phyloP scores from a whole-genome alignment of 2,888 invertebrate genomes.

The Eurois occulta region DNA sequence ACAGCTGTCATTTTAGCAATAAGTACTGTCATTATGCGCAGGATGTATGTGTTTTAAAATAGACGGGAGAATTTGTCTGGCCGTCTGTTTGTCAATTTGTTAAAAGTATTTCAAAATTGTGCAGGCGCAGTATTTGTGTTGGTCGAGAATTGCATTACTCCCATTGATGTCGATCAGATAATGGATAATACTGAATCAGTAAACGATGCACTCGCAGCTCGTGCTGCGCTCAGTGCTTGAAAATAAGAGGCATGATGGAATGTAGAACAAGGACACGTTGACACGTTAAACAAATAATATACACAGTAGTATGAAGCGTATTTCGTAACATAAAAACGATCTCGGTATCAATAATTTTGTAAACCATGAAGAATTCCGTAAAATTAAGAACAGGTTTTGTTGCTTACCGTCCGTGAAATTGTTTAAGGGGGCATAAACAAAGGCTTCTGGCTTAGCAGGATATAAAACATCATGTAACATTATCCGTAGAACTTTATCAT shows the following conservation, averaged over 20 bases:
- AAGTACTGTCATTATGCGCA: constrained; percentile 19
- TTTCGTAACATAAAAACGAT: background rate
- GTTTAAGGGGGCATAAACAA: background rate
- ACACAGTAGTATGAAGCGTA: background rate
- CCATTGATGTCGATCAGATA: constrained; percentile 7
- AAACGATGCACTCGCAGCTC: constrained; percentile 6
- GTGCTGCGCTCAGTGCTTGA: background rate
- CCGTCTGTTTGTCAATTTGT: constrained; percentile 23
- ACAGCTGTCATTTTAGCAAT: constrained; percentile 26
- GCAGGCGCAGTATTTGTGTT: constrained; percentile 16
- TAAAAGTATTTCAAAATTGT: constrained; percentile 39
- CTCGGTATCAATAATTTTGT: background rate
- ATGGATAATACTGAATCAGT: constrained; percentile 2
- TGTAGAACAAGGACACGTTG: constrained; percentile 37
- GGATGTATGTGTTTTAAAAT: constrained; percentile 30
- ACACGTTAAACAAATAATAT: background rate
- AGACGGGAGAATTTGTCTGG: constrained; percentile 21
- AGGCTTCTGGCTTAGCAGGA: background rate
- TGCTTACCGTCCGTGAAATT: constrained; percentile 29
- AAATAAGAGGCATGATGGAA: constrained; percentile 20
- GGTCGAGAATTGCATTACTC: constrained; percentile 17
- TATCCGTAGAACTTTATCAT: constrained; percentile 20
- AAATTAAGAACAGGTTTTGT: constrained; percentile 18
- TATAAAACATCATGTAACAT: constrained; percentile 15
- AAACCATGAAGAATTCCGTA: background rate